Base-by-base conservation (phyloP, 2,113 vertebrate species). In the Gopherus evgoodei region DNA sequence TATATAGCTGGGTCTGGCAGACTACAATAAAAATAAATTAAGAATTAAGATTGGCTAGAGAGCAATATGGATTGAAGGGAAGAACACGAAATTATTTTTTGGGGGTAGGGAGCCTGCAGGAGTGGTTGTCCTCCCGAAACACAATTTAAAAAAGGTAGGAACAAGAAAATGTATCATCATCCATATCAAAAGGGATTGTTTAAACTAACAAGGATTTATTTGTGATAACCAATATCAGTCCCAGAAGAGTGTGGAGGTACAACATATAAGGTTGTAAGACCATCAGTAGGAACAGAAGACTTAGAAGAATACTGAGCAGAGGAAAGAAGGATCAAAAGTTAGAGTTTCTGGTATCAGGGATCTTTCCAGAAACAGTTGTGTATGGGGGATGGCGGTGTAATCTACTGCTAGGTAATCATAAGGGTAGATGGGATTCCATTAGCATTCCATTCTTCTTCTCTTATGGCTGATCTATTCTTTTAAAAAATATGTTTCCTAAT, bases 381-480 rank as follows among this genome's bases (percentile, higher is more conserved):
- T 10, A 8, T 1, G 38, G 1, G 11, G 1, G 16, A 42, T 11
- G 27, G 53, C 69, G 14, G 24, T 65, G 50, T 81, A 90, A 42
- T 24, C 53, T 5, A 7, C 16, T 5, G 56, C 31, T 35, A 93
- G 2, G 5, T 13, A 38, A 2, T 14, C 7, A 11, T 49, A 3
- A 0, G 0, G 6, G 16, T 38, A 19, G 21, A 21, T 14, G 21
- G n/a, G 29, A 52, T 87, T 72, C 84, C 86, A 47, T 29, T 35
- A 84, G 17, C 16, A 27, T 83, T 44, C 0, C 8, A n/a, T 25
- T 80, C 35, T 75, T 52, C 86, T 19, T 72, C 16, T 72, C n/a
- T 42, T 42, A 75, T 24, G 10, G 56, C n/a, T 54, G 53, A 76
- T 3, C 9, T 8, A 3, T 84, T 81, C 81, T 69, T 24, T 0